Evolutionary conservation across 2,888 invertebrate genomes (phyloP), one percentile per base, ranked within the genome.

Genomic region (Elysia crispata): DNA sequence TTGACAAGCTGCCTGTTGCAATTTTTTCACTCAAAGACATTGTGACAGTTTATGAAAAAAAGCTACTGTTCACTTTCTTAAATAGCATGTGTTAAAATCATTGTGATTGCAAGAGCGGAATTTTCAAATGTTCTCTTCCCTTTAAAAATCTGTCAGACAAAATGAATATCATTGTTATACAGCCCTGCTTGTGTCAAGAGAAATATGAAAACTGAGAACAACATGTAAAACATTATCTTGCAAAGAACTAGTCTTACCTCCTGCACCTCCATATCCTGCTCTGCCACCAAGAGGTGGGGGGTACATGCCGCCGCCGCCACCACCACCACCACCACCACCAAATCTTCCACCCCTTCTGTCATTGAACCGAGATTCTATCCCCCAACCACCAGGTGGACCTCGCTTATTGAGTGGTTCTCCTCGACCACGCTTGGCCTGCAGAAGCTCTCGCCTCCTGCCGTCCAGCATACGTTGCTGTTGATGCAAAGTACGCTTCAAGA

Each of bases 371-470:
- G n/a, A 18, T 28, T 66, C 66, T 28, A 11, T 54, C n/a, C 60
- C 50, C 70, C 70, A 70, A 41, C 33, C 20, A 20, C 62, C 62
- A 8, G 33, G 25, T n/a, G 33, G 15, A 6, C 75, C 72, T 49
- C 80, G 31, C 70, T 80, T 80, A 11, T 76, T 49, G 31, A 76
- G 76, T 28, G 75, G 79, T 15, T 76, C 80, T 20, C 80, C 72
- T 0, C 73, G 31, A 11, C 76, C 76, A 25, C 80, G 62, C 30
- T 70, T 76, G 31, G 50, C 25, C 13, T 41, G 70, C 31, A 49
- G 11, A 5, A 62, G 67, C 20, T 77, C 77, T 25, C 49, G 20
- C 30, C 77, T 20, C 28, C 66, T 57, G 25, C 54, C 60, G 25
- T 50, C 72, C n/a, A 49, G 25, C n/a, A 30, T 41, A 1, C 30